Conservation (phyloP, 2,888 invertebrate genomes). For the Chloroclysta siterata region DNA sequence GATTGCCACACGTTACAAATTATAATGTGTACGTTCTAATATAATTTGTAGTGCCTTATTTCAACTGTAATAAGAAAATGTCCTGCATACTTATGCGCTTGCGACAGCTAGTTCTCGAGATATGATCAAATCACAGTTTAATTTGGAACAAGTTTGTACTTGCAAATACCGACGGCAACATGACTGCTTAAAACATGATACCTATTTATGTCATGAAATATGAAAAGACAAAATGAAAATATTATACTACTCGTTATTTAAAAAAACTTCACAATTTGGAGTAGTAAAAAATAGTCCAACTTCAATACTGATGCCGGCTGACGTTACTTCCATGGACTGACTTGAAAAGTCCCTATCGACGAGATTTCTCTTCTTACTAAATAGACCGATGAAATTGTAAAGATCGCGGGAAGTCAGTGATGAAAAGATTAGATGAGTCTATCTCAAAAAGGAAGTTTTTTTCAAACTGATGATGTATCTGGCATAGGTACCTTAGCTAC, state of each 20-base stretch:
- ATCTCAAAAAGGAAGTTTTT: no score
- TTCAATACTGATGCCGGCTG: no score
- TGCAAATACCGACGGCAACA: constrained; percentile 2
- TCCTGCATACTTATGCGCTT: constrained; percentile 27
- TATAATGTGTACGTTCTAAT: constrained; percentile 24
- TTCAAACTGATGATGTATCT: no score
- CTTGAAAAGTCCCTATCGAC: no score
- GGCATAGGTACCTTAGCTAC: no score
- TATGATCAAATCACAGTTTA: constrained; percentile 15
- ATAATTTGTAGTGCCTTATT: constrained; percentile 23
- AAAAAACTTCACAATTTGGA: no score
- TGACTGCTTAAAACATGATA: background rate
- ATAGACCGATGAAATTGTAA: no score
- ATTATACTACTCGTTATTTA: background rate
- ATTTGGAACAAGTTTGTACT: constrained; percentile 13
- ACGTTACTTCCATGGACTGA: no score
- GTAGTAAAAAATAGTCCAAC: no score
- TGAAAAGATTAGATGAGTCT: no score
- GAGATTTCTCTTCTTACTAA: no score
- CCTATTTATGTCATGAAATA: background rate
- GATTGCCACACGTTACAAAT: constrained; percentile 20
- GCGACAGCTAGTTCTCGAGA: constrained; percentile 26
- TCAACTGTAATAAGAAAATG: constrained; percentile 24
- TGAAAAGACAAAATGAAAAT: background rate
- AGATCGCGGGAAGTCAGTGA: no score